Evolutionary conservation across 1,140 invertebrate species (phyloP), one percentile per base, ranked within the genome.

Genomic region (Papilio polytes): DNA sequence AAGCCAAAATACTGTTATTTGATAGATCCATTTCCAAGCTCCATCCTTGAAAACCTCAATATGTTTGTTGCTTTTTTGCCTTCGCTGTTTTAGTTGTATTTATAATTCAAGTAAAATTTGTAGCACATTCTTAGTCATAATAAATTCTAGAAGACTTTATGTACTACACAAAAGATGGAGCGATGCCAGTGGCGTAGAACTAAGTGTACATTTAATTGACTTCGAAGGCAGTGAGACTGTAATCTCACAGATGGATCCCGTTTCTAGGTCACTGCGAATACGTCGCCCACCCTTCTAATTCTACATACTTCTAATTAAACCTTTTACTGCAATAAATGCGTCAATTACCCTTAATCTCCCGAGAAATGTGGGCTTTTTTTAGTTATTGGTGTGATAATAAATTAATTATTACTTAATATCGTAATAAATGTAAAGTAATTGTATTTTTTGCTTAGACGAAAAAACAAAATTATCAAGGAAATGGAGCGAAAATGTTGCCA

Each of bases 261-360:
- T 73, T 73, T 73, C 72, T 73, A 46, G 72, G 72, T 73, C 72
- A 73, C 36, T 73, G 72, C 36, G 41, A 73, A 73, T 46, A 70
- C 26, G 70, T 41, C 31, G 31, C 15, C 36, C 13, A 73, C 36
- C 13, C 36, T 4, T 46, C 36, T 41, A 41, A 41, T 7, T 73
- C 15, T 44, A 46, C 26, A 46, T n/a, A 18, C 26, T 18, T 18
- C 41, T 36, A 73, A 73, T 73, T 73, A 73, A 15, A 73, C 63
- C 31, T 66, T 20, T 66, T 66, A 66, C 26, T 31, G 31, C 13
- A 66, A 26, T 66, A 31, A 66, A 66, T 66, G 63, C 63, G 63
- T 66, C 22, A 66, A 66, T 66, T 66, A 66, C 22, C 9, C 1
- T 66, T 63, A 7, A 10, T 26, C 63, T 31, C 22, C 13, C 7